These are phyloP conservation scores for Epinotia nisella DNA, from an alignment of 2,888 invertebrate genomes.

Conservation along the genomic window DNA sequence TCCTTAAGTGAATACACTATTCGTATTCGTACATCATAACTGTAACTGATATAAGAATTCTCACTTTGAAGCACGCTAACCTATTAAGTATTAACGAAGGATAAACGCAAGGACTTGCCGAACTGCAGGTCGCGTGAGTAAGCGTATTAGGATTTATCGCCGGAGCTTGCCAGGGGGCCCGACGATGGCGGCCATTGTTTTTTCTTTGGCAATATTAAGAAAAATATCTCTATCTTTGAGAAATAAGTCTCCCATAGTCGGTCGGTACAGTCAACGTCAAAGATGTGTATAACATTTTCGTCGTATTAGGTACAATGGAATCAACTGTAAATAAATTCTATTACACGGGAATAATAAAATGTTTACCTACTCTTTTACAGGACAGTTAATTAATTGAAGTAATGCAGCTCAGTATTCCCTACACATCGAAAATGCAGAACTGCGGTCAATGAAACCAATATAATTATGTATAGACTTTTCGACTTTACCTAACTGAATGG, in stretches of 20 bases:
- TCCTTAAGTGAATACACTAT: no score
- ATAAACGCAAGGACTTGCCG: slow-evolving; percentile 47
- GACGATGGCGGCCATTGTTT: slow-evolving; percentile 53
- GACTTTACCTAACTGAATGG: neutral
- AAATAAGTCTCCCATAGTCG: neutral
- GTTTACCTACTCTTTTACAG: neutral
- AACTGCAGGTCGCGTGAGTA: slow-evolving; percentile 53
- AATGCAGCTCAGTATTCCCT: slow-evolving; percentile 4
- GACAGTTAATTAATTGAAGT: neutral
- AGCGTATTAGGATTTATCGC: slow-evolving; percentile 52
- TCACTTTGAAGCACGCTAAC: slow-evolving; percentile 20
- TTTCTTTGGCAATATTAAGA: slow-evolving; percentile 29
- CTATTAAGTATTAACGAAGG: slow-evolving; percentile 47
- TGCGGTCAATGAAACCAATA: neutral
- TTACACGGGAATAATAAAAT: no score
- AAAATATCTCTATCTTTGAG: slow-evolving; percentile 14
- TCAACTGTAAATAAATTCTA: no score
- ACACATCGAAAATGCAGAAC: neutral
- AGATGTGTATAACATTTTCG: no score
- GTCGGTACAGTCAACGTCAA: no score
- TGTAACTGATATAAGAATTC: slow-evolving; percentile 3
- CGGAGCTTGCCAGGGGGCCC: slow-evolving; percentile 48
- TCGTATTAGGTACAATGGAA: no score
- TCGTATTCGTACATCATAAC: neutral
- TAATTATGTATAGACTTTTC: neutral